Evolutionary conservation across 1,140 invertebrate genomes (phyloP), one percentile per base, ranked within the genome.

Genomic region (Pseudoatta argentina): DNA sequence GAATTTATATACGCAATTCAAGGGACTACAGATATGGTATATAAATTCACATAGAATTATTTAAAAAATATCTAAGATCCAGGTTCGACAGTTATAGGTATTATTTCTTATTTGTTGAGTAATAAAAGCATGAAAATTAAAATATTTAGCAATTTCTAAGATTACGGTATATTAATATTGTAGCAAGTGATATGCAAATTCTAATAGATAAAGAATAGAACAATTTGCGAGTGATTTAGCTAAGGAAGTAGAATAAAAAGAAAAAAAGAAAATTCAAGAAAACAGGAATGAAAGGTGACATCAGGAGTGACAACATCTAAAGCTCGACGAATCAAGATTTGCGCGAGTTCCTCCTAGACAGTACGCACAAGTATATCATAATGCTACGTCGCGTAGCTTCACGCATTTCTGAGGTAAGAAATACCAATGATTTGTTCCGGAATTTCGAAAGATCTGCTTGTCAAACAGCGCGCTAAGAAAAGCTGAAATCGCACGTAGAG

Each of bases 391-490:
- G 53, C 39, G 18, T 48, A 63, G 53, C 24, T 81, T 82, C 59
- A 18, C 55, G 24, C 24, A 18, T 67, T 48, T 8, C 39, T 10
- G 16, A 16, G 53, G 1, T 21, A 66, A 66, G 53, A 59, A 82
- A 82, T 48, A 71, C 44, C 78, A 48, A 71, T 34, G 48, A 53
- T 30, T 79, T 69, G 77, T 69, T 82, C 59, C 16, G 10, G n/a
- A 81, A 64, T 69, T 39, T n/a, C 59, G 66, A 88, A 86, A 89
- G 55, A 86, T n/a, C 44, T 16, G 30, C 34, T 86, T 61, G 88
- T 86, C 76, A 77, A 81, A 66, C 76, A 24, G 16, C 18, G 63
- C 24, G 18, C 30, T 55, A 69, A 55, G 51, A 14, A 30, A 72
- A 6, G 53, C 48, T 79, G 61, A 86, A 86, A 57, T 66, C 76